These are phyloP conservation scores for Bucorvus abyssinicus DNA, from an alignment of 2,797 vertebrate species.

Conservation along the genomic window DNA sequence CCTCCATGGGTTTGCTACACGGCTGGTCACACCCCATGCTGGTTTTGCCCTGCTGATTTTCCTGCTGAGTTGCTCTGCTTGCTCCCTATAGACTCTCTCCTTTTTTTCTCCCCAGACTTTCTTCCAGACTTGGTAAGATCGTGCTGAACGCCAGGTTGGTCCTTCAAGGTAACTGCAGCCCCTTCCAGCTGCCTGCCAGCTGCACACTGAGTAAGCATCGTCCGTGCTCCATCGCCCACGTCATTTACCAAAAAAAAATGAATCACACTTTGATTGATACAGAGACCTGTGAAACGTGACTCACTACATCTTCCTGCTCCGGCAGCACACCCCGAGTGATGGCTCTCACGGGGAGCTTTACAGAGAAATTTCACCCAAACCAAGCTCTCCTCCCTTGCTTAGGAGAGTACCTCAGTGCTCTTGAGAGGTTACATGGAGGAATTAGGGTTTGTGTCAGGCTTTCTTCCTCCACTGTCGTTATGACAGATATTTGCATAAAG, in stretches of 20 bases:
- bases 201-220: neutral
- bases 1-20: rapidly evolving
- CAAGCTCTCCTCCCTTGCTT: neutral
- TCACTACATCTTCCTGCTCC: neutral
- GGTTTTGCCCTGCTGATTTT: neutral
- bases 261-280: neutral
- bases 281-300: neutral
- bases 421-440: neutral
- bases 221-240: neutral
- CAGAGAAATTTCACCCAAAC: neutral
- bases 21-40: neutral
- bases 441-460: neutral
- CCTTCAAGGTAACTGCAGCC: neutral
- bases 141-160: neutral
- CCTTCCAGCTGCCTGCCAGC: neutral
- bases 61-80: neutral
- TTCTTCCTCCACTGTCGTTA: neutral
- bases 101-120: neutral
- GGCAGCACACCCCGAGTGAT: neutral
- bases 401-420: neutral
- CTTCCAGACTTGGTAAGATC: neutral
- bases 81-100: neutral
- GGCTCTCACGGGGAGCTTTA: neutral
- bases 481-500: neutral
- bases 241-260: neutral